A percentile compares a stretch with the other conserved stretches of the same genome.
phyloP scores from a whole-genome alignment of 2,113 vertebrate species.

The Myotis yumanensis region DNA sequence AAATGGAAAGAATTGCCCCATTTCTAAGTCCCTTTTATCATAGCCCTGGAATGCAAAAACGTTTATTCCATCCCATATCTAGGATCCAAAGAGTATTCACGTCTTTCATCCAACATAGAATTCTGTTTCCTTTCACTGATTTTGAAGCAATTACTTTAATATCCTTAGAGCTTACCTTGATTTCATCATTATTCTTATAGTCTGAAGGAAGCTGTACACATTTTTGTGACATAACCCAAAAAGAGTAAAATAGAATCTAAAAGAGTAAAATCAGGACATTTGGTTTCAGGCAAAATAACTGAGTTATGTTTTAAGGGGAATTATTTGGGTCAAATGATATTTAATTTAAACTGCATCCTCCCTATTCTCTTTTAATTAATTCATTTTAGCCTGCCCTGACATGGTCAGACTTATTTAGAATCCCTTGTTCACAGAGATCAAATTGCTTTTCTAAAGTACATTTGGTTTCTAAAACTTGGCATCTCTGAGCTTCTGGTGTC shows the following conservation, averaged over 20 bases:
- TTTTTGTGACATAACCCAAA: neutral
- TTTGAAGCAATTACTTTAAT: slow-evolving; percentile 35
- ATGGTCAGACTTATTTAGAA: slow-evolving; percentile 63
- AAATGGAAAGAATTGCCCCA: neutral
- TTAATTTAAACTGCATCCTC: slow-evolving; percentile 60
- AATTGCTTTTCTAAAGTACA: slow-evolving; percentile 75
- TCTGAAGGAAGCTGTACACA: slow-evolving; percentile 17
- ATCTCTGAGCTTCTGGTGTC: slow-evolving; percentile 57
- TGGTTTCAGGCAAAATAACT: slow-evolving; percentile 37
- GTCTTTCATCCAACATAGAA: neutral
- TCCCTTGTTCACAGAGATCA: slow-evolving; percentile 65
- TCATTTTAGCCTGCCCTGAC: slow-evolving; percentile 54
- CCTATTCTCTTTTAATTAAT: slow-evolving; percentile 55
- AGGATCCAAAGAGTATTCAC: neutral
- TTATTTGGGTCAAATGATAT: slow-evolving; percentile 51
- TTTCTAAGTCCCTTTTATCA: neutral
- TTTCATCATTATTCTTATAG: neutral
- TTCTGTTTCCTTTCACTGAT: neutral
- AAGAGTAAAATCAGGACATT: slow-evolving; percentile 17
- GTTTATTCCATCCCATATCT: neutral
- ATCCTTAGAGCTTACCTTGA: neutral
- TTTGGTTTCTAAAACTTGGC: slow-evolving; percentile 76
- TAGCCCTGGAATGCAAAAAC: neutral
- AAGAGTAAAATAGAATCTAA: neutral
- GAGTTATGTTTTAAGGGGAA: neutral